Evolutionary conservation across 2,113 vertebrate species (phyloP).

Genomic region (Hipposideros armiger): DNA sequence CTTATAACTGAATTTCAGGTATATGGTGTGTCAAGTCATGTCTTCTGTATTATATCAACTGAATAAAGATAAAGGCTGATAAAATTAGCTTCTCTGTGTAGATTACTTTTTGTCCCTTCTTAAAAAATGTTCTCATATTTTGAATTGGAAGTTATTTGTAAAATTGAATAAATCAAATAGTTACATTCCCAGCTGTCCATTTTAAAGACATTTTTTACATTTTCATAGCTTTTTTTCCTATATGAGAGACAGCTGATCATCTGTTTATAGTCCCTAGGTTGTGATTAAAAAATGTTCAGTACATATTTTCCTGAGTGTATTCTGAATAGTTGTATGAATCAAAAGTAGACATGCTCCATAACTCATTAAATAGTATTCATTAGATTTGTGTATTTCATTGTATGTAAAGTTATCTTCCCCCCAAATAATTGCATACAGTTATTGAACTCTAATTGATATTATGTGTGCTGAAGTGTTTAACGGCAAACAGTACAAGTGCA

Average conservation of each 20-base stretch:
- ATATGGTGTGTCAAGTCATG: background rate
- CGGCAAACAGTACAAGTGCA: background rate
- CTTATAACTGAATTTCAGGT: background rate
- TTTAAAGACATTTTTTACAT: background rate
- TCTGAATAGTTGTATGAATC: background rate
- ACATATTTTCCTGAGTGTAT: background rate
- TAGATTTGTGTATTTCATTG: background rate
- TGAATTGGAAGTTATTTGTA: constrained; percentile 17
- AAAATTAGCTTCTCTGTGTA: background rate
- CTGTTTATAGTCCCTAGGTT: background rate
- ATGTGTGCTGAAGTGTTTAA: background rate
- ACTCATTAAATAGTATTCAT: background rate
- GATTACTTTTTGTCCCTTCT: background rate
- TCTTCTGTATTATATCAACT: background rate
- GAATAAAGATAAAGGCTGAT: background rate
- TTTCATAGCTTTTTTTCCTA: background rate
- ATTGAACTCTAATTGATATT: background rate
- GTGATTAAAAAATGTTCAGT: background rate
- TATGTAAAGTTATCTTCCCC: background rate
- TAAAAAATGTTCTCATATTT: background rate
- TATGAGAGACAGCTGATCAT: background rate
- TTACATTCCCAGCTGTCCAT: background rate
- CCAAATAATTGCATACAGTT: background rate
- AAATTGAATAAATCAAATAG: background rate
- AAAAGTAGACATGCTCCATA: background rate